phyloP scores from a whole-genome alignment of 2,113 vertebrate genomes.

The Thryonomys swinderianus region DNA sequence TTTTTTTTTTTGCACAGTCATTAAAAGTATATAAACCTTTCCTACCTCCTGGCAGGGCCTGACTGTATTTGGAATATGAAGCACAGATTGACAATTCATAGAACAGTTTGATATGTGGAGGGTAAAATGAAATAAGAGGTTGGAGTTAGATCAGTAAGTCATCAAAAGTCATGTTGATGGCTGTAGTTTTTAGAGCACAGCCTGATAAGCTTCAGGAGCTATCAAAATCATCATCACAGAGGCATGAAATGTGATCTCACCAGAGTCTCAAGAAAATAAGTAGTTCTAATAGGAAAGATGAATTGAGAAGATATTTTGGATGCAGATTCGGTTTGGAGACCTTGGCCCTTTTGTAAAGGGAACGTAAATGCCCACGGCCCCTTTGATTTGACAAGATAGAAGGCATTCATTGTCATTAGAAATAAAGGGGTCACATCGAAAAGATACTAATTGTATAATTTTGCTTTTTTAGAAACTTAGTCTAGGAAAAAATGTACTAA shows the following conservation, averaged over 20 bases:
- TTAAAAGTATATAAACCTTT: background rate
- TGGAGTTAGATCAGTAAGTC: background rate
- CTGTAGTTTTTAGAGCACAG: background rate
- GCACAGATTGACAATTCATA: background rate
- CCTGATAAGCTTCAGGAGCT: background rate
- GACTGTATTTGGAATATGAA: background rate
- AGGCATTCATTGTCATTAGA: background rate
- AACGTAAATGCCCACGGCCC: background rate
- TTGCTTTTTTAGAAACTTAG: background rate
- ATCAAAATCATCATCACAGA: background rate
- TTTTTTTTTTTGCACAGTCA: background rate
- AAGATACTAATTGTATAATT: background rate
- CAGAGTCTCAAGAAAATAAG: background rate
- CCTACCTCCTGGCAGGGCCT: background rate
- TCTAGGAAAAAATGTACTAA: background rate
- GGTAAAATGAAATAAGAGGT: background rate
- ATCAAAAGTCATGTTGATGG: background rate
- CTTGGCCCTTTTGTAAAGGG: background rate
- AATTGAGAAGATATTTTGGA: background rate
- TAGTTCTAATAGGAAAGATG: background rate
- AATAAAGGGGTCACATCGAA: background rate
- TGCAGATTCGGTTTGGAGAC: background rate
- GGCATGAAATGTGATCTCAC: background rate
- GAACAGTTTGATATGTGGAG: background rate
- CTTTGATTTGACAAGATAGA: background rate